Evolutionary conservation across 37 sponge, comb jelly and placozoan species (phyloP), one percentile per base, ranked within the genome.

Genomic region (Spongia lamella): DNA sequence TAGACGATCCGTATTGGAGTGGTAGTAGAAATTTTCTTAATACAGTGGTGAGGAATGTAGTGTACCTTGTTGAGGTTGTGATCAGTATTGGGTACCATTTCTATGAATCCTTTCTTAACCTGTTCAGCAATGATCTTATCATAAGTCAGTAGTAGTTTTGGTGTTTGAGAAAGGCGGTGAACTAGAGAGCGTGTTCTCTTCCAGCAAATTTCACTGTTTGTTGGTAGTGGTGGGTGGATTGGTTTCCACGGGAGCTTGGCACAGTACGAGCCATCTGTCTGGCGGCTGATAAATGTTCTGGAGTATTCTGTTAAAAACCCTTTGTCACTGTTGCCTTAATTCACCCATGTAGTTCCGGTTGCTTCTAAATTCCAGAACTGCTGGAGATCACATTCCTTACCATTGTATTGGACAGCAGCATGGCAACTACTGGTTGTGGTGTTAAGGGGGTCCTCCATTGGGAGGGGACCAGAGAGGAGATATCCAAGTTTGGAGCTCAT

Each of bases 31-130:
- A 52, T 31, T 51, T 47, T 20, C 32, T 40, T 15, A 56, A 73
- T 17, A 7, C 26, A n/a, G 25, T 73, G 74, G 56, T 73, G 74
- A 36, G 74, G 74, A 19, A 73, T 37, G 60, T 73, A 73, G 36
- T 56, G 60, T 36, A 55, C 38, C 9, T 5, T 11, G 51, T 24
- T 11, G 14, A 35, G 67, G 9, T 19, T 7, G 11, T 34, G 16
- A n/a, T 55, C 74, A 13, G 58, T 15, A 33, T 69, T 31, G 15
- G 31, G 7, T 15, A 56, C 74, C 13, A 36, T 56, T 25, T 73
- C 74, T 4, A 73, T 32, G 36, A 73, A 17, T 4, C 74, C 74
- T 32, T 54, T 21, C 60, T 73, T 21, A 5, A 73, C 22, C 39
- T 73, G 74, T 6, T 56, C 60, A 11, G 21, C 30, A n/a, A 75